Percentiles rank a stretch among this genome's conserved stretches.
Evolutionary conservation across 2,888 invertebrate genomes (phyloP).

Genomic region (Torymus tubicola): DNA sequence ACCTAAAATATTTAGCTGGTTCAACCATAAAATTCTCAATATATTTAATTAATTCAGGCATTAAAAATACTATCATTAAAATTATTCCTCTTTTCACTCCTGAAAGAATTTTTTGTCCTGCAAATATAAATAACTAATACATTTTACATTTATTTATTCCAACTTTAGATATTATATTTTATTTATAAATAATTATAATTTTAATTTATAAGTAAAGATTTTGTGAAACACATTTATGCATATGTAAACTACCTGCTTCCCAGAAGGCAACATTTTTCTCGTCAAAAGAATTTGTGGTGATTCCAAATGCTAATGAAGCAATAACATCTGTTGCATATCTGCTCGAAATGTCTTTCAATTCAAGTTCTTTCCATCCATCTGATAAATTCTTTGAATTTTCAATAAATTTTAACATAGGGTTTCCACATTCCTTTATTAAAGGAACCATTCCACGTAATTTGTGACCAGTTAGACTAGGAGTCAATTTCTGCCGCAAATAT

Average conservation of each 20-base stretch:
- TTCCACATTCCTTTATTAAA: conserved; percentile 63
- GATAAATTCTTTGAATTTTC: conserved; percentile 54
- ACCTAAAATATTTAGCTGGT: conserved; percentile 65
- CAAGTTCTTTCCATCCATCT: conserved; percentile 61
- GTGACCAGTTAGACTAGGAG: conserved; percentile 66
- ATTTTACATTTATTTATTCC: background rate
- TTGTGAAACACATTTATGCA: too few relatives aligned
- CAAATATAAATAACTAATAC: conserved; percentile 10
- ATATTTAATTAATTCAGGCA: conserved; percentile 63
- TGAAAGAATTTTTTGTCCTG: conserved; percentile 63
- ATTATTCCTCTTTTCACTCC: conserved; percentile 63
- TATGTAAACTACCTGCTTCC: conserved; percentile 63
- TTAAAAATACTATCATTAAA: conserved; percentile 64
- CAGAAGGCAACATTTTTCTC: conserved; percentile 62
- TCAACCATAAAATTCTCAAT: conserved; percentile 61
- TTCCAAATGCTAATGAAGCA: conserved; percentile 66
- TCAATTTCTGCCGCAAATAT: conserved; percentile 72
- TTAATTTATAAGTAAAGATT: too few relatives aligned
- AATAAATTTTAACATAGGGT: conserved; percentile 63
- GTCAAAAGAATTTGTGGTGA: conserved; percentile 67
- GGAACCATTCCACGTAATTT: conserved; percentile 68
- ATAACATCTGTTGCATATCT: conserved; percentile 66
- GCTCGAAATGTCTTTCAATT: conserved; percentile 63
- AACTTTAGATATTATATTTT: too few relatives aligned
- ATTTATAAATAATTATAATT: too few relatives aligned